phyloP scores from a whole-genome alignment of 2,888 invertebrate genomes.

The Sinodicranocentrus sp. region DNA sequence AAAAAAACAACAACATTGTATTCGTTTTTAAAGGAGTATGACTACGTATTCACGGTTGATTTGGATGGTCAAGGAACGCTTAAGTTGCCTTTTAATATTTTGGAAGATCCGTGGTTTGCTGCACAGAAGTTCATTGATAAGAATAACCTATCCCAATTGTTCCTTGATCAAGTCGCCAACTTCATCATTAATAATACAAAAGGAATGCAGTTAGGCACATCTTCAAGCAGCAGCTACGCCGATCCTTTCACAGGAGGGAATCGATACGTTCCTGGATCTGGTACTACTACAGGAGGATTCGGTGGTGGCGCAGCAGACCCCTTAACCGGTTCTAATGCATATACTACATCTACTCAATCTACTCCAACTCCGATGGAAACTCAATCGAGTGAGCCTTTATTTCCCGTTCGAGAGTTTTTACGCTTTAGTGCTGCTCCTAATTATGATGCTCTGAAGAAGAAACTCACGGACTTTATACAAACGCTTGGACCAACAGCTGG shows the following conservation, averaged over 20 bases:
- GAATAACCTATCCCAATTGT: slow-evolving; percentile 89
- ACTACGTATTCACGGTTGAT: slow-evolving; percentile 97
- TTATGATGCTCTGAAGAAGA: slow-evolving; percentile 78
- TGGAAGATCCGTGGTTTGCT: slow-evolving; percentile 94
- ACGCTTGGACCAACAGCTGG: slow-evolving; percentile 55
- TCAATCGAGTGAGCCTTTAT: slow-evolving; percentile 43
- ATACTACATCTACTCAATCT: slow-evolving; percentile 75
- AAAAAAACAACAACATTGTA: too few species aligned
- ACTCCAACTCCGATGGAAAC: not conserved
- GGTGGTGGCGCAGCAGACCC: slow-evolving; percentile 79
- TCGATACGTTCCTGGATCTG: slow-evolving; percentile 83
- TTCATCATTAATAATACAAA: slow-evolving; percentile 92
- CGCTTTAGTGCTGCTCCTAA: slow-evolving; percentile 78
- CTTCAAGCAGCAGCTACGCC: slow-evolving; percentile 77
- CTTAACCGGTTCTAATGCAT: slow-evolving; percentile 79
- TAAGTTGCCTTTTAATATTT: slow-evolving; percentile 93
- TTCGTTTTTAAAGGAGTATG: slow-evolving; percentile 85
- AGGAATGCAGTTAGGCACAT: slow-evolving; percentile 78
- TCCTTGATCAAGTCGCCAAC: slow-evolving; percentile 93
- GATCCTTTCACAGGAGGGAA: slow-evolving; percentile 84
- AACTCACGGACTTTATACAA: slow-evolving; percentile 76
- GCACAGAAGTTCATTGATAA: slow-evolving; percentile 94
- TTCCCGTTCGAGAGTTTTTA: slow-evolving; percentile 78
- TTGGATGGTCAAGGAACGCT: slow-evolving; percentile 92
- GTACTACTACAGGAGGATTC: slow-evolving; percentile 69